Evolutionary conservation across 2,888 invertebrate species (phyloP).

Genomic region (Morinoia aosen): DNA sequence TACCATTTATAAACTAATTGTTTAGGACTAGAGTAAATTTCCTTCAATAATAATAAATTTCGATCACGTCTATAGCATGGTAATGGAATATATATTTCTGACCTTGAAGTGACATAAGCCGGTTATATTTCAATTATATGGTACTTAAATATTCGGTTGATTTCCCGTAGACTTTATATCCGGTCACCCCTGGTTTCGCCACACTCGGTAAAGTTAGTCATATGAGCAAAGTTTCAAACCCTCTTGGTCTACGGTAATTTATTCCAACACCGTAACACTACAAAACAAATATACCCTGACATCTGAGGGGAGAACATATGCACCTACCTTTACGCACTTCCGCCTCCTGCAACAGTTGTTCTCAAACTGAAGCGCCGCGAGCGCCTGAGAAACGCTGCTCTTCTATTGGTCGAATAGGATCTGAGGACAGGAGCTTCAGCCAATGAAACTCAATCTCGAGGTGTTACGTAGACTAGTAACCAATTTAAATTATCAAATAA

Average conservation of each 20-base stretch:
- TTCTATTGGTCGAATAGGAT: conserved; percentile 1
- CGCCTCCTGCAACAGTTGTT: not conserved
- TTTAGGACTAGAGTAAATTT: too few species aligned
- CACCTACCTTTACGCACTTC: not conserved
- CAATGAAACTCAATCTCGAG: not conserved
- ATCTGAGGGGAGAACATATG: not conserved
- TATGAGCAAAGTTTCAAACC: not conserved
- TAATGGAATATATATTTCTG: too few species aligned
- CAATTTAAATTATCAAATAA: not conserved
- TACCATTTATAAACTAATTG: too few species aligned
- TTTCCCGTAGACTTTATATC: not conserved
- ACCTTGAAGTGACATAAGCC: too few species aligned
- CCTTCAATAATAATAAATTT: too few species aligned
- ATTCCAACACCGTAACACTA: not conserved
- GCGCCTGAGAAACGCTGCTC: not conserved
- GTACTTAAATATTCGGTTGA: not conserved
- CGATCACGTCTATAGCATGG: too few species aligned
- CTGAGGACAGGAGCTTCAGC: not conserved
- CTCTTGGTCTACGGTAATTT: not conserved
- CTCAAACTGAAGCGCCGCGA: not conserved
- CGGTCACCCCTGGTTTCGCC: too few species aligned
- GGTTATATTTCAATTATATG: not conserved
- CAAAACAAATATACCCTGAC: not conserved
- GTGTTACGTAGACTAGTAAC: not conserved
- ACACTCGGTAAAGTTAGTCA: not conserved